Evolutionary conservation across 2,797 vertebrate genomes (phyloP).

Genomic region (Scomberomorus guttatus): DNA sequence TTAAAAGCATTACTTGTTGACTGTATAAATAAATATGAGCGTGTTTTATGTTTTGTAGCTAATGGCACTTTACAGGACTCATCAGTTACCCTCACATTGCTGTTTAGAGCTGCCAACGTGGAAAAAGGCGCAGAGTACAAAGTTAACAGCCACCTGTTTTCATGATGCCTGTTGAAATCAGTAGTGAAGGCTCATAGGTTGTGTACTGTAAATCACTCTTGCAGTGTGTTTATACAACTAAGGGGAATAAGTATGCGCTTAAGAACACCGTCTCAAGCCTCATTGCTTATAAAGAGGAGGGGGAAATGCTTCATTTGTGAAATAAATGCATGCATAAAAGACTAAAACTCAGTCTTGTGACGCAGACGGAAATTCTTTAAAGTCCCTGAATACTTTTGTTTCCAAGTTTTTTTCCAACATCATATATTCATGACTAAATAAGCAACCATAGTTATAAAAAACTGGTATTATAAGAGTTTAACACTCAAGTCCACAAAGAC

Average conservation of each 20-base stretch:
- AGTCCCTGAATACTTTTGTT: background rate
- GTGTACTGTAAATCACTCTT: background rate
- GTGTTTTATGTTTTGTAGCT: background rate
- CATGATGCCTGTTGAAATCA: background rate
- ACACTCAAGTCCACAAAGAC: no score
- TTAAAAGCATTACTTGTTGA: background rate
- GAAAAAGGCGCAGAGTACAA: background rate
- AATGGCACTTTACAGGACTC: background rate
- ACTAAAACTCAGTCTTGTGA: background rate
- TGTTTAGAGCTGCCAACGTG: background rate
- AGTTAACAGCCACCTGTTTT: background rate
- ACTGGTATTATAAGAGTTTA: no score
- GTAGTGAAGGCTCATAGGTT: background rate
- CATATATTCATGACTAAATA: background rate
- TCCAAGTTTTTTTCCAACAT: background rate
- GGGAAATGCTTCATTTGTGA: background rate
- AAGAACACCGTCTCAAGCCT: background rate
- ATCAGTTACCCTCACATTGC: background rate
- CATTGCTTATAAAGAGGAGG: background rate
- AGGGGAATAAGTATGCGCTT: background rate
- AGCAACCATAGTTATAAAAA: no score
- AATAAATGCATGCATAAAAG: background rate
- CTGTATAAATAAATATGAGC: background rate
- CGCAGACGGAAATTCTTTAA: background rate
- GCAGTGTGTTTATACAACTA: slow-evolving; percentile 3